These are phyloP conservation scores for Cyanoliseus patagonus DNA, from an alignment of 2,113 vertebrate species.

Conservation along the genomic window DNA sequence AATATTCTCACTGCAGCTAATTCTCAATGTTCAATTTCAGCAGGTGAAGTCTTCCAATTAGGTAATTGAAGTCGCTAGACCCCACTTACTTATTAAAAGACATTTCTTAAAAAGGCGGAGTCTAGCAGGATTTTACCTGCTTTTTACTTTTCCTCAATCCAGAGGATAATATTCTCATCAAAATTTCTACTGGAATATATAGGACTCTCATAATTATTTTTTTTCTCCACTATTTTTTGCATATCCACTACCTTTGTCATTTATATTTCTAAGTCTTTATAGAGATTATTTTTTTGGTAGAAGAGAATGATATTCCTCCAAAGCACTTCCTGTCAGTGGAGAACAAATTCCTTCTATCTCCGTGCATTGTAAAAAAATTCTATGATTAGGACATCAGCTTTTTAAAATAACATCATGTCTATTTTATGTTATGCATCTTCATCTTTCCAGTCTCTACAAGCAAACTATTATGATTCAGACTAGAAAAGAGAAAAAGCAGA, in stretches of 20 bases:
- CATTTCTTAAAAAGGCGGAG: neutral
- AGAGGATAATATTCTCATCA: neutral
- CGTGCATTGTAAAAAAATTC: neutral
- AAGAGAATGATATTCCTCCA: neutral
- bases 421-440: neutral
- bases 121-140: neutral
- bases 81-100: neutral
- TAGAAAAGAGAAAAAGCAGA: neutral
- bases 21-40: neutral
- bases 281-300: neutral
- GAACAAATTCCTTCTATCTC: neutral
- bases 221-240: neutral
- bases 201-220: neutral
- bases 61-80: neutral
- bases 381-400: neutral
- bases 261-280: neutral
- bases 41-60: neutral
- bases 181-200: neutral
- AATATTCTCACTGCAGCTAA: neutral
- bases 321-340: neutral
- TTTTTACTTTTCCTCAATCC: neutral
- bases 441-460: neutral
- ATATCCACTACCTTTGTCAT: neutral
- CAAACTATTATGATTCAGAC: neutral
- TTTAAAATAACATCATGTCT: neutral